Percentiles rank a stretch among this genome's conserved stretches.
Evolutionary conservation across 2,888 invertebrate genomes (phyloP).

Genomic region (Acrobasis repandana): DNA sequence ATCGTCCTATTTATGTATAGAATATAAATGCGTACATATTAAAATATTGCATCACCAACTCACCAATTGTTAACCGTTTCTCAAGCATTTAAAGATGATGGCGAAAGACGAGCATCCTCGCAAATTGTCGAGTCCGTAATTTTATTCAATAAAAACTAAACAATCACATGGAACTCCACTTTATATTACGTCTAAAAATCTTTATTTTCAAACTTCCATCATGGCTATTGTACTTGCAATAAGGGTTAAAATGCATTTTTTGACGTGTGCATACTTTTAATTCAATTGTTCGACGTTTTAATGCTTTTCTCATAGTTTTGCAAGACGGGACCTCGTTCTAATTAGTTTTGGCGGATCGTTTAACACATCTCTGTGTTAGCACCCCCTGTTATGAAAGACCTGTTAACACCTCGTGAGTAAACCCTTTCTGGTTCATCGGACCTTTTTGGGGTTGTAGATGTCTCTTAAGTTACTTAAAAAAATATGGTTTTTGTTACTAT

Average conservation of each 20-base stretch:
- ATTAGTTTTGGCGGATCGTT: constrained; percentile 61
- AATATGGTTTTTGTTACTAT: no score
- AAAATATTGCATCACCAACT: constrained; percentile 1
- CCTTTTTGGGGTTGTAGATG: background rate
- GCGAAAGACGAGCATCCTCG: constrained; percentile 12
- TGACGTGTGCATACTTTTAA: constrained; percentile 42
- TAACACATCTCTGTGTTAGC: constrained; percentile 66
- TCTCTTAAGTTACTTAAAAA: no score
- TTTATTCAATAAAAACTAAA: constrained; percentile 23
- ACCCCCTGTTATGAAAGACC: constrained; percentile 55
- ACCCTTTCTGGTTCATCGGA: constrained; percentile 9
- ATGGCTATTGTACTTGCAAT: background rate
- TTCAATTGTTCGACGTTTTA: constrained; percentile 55
- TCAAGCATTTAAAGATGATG: constrained; percentile 10
- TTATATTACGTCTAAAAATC: constrained; percentile 19
- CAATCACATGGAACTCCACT: constrained; percentile 34
- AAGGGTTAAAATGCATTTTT: constrained; percentile 1
- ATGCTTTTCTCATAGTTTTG: constrained; percentile 66
- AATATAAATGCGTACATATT: background rate
- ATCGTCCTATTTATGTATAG: no score
- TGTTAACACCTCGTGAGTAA: constrained; percentile 39
- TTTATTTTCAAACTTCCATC: background rate
- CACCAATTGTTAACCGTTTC: constrained; percentile 4
- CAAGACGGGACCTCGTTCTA: constrained; percentile 70
- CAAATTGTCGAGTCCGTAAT: constrained; percentile 14